Conservation (phyloP, 37 sponge, comb jelly and placozoan species). For the Amphimedon queenslandica region DNA sequence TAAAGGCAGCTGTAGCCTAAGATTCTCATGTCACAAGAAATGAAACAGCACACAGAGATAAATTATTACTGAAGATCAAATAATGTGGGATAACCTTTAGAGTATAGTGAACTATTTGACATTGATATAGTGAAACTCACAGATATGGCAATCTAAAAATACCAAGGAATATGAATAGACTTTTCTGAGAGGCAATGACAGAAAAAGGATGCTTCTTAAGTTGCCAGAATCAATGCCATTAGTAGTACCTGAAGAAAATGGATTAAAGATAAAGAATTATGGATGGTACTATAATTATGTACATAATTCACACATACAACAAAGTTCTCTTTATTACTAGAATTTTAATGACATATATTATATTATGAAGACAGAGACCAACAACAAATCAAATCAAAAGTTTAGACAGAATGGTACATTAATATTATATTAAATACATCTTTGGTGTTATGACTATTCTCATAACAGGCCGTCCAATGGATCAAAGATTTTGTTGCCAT, state of each 20-base stretch:
- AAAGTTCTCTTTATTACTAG: not conserved
- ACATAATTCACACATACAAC: not conserved
- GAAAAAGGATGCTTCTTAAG: not conserved
- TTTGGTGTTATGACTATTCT: not conserved
- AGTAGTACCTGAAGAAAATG: not conserved
- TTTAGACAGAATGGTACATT: not conserved
- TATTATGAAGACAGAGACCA: not conserved
- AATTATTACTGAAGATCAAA: not conserved
- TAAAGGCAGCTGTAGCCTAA: not conserved
- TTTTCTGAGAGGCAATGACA: conserved; percentile 12
- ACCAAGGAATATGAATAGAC: conserved; percentile 8
- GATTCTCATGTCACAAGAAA: not conserved
- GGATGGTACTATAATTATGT: too few species aligned
- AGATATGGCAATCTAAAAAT: not conserved
- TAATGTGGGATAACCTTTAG: not conserved
- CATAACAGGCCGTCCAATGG: not conserved
- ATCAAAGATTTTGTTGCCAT: not conserved
- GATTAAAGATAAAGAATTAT: not conserved
- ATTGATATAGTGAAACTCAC: not conserved
- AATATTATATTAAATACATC: not conserved
- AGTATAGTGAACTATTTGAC: not conserved
- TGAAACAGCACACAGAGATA: not conserved
- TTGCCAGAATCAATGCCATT: conserved; percentile 5
- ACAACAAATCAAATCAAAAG: not conserved
- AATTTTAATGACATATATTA: not conserved